Percentiles rank a stretch among this genome's conserved stretches.
Evolutionary conservation across 2,888 invertebrate species (phyloP).

Genomic region (Podabrus alpinus): DNA sequence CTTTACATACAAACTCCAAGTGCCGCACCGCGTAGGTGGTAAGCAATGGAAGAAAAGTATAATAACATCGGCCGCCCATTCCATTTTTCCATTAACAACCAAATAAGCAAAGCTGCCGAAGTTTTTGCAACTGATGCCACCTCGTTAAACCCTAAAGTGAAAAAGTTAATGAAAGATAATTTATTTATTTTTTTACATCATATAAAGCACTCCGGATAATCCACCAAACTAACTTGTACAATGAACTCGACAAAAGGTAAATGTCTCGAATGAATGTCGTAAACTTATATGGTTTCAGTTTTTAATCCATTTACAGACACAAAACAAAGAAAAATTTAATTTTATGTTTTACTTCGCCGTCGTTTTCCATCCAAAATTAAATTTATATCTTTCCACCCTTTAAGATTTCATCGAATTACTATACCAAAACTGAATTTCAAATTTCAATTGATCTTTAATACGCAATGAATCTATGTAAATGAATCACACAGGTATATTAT

Average conservation of each 20-base stretch:
- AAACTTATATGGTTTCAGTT: slow-evolving; percentile 19
- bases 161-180: not conserved
- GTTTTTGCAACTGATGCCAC: not conserved
- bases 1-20: not conserved
- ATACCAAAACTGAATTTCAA: not conserved
- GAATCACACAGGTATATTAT: too few relatives aligned
- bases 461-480: too few relatives aligned
- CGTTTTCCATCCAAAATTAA: not conserved
- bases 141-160: not conserved
- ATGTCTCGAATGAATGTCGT: slow-evolving; percentile 7
- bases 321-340: not conserved
- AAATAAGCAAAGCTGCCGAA: not conserved
- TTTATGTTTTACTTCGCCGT: not conserved
- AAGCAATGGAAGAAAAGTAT: not conserved
- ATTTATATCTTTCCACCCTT: not conserved
- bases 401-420: not conserved
- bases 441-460: not conserved
- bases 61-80: not conserved
- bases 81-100: not conserved
- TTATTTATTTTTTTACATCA: not conserved
- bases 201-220: not conserved
- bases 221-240: not conserved
- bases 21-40: not conserved
- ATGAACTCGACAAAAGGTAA: slow-evolving; percentile 1
- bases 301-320: slow-evolving; percentile 21